phyloP scores from a whole-genome alignment of 2,797 vertebrate genomes.

The Thaleichthys pacificus region DNA sequence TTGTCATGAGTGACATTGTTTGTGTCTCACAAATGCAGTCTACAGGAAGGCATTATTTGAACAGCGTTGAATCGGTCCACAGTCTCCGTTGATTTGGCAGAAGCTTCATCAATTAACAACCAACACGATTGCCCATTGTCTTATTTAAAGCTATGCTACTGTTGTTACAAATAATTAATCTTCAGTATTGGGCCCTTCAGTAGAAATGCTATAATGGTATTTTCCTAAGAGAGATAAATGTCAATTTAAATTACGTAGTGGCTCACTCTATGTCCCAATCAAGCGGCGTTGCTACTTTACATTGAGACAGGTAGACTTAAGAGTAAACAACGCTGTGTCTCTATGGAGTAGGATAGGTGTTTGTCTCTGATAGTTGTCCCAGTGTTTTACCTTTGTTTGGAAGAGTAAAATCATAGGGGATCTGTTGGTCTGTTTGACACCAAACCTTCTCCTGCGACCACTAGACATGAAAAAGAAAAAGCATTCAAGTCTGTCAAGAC shows the following conservation, averaged over 20 bases:
- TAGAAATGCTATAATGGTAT: constrained; percentile 51
- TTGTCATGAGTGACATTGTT: constrained; percentile 46
- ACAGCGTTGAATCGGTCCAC: constrained; percentile 52
- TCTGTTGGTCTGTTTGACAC: constrained; percentile 49
- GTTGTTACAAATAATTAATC: constrained; percentile 49
- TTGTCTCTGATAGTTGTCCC: constrained; percentile 40
- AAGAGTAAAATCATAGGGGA: constrained; percentile 56
- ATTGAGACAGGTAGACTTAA: constrained; percentile 31
- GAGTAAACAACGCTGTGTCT: constrained; percentile 49
- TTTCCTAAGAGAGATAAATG: constrained; percentile 65
- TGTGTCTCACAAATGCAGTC: constrained; percentile 29
- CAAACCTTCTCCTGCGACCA: constrained; percentile 61
- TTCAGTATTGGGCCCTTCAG: constrained; percentile 35
- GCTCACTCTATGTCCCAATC: constrained; percentile 50
- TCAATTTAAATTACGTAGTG: constrained; percentile 57
- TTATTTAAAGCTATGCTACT: constrained; percentile 62
- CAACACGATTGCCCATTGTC: constrained; percentile 61
- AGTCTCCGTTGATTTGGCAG: constrained; percentile 64
- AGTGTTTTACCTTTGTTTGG: constrained; percentile 53
- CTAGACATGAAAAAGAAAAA: constrained; percentile 58
- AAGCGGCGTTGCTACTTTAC: constrained; percentile 37
- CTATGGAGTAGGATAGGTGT: constrained; percentile 32
- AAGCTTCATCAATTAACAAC: constrained; percentile 66
- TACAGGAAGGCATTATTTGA: constrained; percentile 41
- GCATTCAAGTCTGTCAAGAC: constrained; percentile 60